A percentile compares a stretch with the other conserved stretches of the same genome.
These are phyloP conservation scores for Iphiclides podalirius DNA, from an alignment of 2,888 invertebrate species.

Conservation along the genomic window DNA sequence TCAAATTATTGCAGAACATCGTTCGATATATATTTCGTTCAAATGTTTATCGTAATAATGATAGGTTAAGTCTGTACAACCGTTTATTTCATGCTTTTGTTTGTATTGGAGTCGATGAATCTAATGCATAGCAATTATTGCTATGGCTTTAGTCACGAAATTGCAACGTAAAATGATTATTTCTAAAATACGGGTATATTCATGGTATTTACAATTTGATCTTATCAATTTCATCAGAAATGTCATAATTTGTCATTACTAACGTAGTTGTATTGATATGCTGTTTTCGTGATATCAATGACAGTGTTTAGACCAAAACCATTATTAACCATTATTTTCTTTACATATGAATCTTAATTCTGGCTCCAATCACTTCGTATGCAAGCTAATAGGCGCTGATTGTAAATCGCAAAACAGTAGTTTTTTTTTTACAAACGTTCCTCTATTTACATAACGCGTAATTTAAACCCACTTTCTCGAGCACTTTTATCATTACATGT, in stretches of 20 bases:
- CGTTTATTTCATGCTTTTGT: conserved; percentile 13
- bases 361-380: too few species aligned
- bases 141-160: conserved; percentile 4
- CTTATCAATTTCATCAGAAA: neutral
- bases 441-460: conserved; percentile 7
- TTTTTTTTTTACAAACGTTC: neutral
- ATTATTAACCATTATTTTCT: too few species aligned
- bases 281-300: too few species aligned
- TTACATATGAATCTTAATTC: too few species aligned
- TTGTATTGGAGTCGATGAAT: neutral
- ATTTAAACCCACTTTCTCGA: conserved; percentile 3
- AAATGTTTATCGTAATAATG: conserved; percentile 9
- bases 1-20: neutral
- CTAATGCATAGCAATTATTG: conserved; percentile 17
- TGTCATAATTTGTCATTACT: neutral
- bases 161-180: neutral
- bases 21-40: conserved; percentile 6
- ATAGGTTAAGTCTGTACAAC: conserved; percentile 9
- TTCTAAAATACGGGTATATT: neutral
- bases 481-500: conserved; percentile 14
- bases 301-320: too few species aligned
- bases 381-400: neutral
- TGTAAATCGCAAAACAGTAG: neutral
- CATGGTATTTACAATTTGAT: neutral
- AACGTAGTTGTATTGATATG: too few species aligned